phyloP scores from a whole-genome alignment of 1,140 invertebrate species.

The Bombus soroeensis region DNA sequence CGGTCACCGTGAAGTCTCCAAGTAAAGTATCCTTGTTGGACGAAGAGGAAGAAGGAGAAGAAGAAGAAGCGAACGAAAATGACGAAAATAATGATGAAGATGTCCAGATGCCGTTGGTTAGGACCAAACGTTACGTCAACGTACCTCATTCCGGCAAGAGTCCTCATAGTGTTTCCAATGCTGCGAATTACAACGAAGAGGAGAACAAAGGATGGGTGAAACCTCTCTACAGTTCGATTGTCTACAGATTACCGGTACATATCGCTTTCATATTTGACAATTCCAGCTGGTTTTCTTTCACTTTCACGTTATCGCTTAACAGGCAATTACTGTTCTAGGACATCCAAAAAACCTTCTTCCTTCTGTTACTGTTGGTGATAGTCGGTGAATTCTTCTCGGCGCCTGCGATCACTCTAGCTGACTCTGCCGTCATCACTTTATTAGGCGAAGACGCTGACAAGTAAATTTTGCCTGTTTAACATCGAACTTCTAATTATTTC shows the following conservation, averaged over 20 bases:
- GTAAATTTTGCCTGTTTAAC: conserved; percentile 65
- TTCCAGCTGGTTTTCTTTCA: background rate
- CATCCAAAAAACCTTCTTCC: conserved; percentile 98
- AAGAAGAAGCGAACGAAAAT: conserved; percentile 22
- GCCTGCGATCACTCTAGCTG: conserved; percentile 98
- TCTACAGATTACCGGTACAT: conserved; percentile 88
- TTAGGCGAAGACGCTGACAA: conserved; percentile 95
- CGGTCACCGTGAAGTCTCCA: background rate
- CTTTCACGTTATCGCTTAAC: background rate
- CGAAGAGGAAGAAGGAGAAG: conserved; percentile 15
- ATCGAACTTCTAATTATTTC: too few species aligned
- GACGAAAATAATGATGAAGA: conserved; percentile 54
- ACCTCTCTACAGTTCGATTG: conserved; percentile 96
- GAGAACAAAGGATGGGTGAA: conserved; percentile 92
- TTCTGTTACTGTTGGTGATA: conserved; percentile 94
- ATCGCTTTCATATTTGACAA: background rate
- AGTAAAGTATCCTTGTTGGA: conserved; percentile 50
- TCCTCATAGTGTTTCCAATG: conserved; percentile 90
- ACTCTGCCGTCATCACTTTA: conserved; percentile 95
- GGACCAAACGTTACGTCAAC: conserved; percentile 62
- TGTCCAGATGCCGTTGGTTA: conserved; percentile 24
- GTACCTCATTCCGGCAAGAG: conserved; percentile 84
- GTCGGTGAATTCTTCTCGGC: conserved; percentile 99
- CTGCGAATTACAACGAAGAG: conserved; percentile 91
- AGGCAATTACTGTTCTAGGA: conserved; percentile 84